Evolutionary conservation across 2,888 invertebrate genomes (phyloP), one percentile per base, ranked within the genome.

Genomic region (Tineola bisselliella): DNA sequence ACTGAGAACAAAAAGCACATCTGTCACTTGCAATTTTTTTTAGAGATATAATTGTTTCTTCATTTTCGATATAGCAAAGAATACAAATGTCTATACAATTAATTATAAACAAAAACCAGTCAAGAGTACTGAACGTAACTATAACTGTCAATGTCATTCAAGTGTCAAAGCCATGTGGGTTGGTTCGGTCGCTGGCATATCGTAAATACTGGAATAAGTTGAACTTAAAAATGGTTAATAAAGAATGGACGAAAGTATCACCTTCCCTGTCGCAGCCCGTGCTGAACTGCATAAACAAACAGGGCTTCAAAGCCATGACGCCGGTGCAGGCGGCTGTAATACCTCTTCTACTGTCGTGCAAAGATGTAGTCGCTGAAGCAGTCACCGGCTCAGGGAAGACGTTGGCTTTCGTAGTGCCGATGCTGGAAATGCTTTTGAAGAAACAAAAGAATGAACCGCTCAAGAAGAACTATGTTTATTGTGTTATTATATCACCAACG

Each of bases 341-440:
- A 70, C 97, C 97, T 0, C 86, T 97, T 61, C 87, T 99, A 60
- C 76, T 98, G 61, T 90, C 91, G 8, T 94, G 95, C 68, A 98
- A 98, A 80, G 99, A 99, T 89, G 97, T 99, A 12, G 97, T 96
- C 0, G 99, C 95, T 0, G 98, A 99, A 81, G 99, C 99, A 3
- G 96, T 99, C 0, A 99, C 99, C 0, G 99, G 99, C 3, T 98
- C 98, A 65, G 99, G 99, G 0, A 99, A 99, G 84, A 99, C 99
- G 0, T 81, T 99, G 44, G 97, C 99, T 0, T 99, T 99, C 79
- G 84, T 99, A 11, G 91, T 99, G 52, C 99, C 99, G 0, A 77
- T 97, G 70, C 70, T 99, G 59, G 96, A 99, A 84, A 91, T 97
- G 69, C 79, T 99, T 59, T 82, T 89, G 64, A 86, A 89, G 61